Base-by-base conservation (phyloP, 2,113 vertebrate genomes). In the Chrysochloris asiatica region DNA sequence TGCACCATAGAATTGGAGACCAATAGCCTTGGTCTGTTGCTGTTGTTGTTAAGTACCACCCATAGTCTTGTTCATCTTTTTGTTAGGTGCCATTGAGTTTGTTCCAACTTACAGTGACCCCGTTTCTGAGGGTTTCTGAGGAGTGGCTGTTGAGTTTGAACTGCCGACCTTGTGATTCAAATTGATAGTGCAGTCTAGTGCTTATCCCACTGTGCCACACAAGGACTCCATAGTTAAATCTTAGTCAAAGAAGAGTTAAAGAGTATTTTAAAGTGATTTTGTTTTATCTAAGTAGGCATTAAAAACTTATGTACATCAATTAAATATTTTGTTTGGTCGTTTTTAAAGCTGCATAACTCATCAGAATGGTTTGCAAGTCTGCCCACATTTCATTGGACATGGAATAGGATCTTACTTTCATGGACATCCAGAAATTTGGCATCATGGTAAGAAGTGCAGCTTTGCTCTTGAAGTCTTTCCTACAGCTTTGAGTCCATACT, bases 341-440 rank as follows among this genome's bases (percentile, higher is more conserved):
- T 92, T 94, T 94, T 76, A 75, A 97, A 99, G 99, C 97, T 97
- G 95, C 41, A 97, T 99, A 94, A 98, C 98, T 0, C 50, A 69
- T n/a, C 95, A 87, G 61, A 98, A 95, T 14, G 98, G 98, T 61
- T 98, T 99, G 83, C 97, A 97, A 92, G 99, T 99, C 81, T 99
- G 99, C 95, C 99, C 99, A 0, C 98, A 98, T 96, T 99, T 99
- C 83, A 97, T 99, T 76, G 99, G 99, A 85, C 99, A 99, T 95
- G 99, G 99, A 88, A 99, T 99, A 83, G 99, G 99, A 93, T 98
- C 99, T 11, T 98, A 98, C 97, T 99, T 99, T 94, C 99, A 99
- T 38, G 98, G 99, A 87, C 98, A 99, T 84, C 99, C 99, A 88
- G 99, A 99, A 97, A 99, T 99, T 95, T 99, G 99, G 99, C 99